phyloP scores from a whole-genome alignment of 2,113 vertebrate genomes.

The Donacobius atricapilla region DNA sequence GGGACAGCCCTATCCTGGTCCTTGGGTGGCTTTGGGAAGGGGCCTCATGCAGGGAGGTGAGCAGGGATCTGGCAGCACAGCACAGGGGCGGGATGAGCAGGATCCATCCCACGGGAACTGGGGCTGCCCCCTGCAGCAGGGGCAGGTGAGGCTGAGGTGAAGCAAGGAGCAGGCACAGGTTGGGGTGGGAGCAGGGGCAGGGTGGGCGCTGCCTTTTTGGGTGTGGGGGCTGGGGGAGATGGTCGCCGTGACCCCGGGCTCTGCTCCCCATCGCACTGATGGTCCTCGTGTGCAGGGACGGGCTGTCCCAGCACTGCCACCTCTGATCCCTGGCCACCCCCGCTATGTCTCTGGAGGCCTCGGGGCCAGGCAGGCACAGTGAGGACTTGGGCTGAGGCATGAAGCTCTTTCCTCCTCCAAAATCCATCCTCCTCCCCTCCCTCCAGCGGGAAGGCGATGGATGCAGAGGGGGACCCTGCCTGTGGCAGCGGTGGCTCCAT shows the following conservation, averaged over 20 bases:
- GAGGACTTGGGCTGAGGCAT: rapidly evolving
- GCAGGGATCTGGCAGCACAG: rapidly evolving
- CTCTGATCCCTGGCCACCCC: neutral
- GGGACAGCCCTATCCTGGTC: rapidly evolving
- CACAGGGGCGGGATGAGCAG: rapidly evolving
- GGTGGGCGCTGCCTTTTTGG: neutral
- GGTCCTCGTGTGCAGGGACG: rapidly evolving
- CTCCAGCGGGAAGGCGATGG: rapidly evolving
- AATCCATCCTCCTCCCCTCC: neutral
- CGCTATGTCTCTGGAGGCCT: rapidly evolving
- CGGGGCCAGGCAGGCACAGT: rapidly evolving
- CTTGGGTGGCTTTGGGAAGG: neutral
- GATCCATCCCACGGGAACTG: rapidly evolving
- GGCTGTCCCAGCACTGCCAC: neutral
- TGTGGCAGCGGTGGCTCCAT: rapidly evolving
- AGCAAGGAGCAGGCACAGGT: rapidly evolving
- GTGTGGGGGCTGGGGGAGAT: too few relatives aligned
- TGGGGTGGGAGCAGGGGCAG: neutral
- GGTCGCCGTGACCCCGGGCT: rapidly evolving
- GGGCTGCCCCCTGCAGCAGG: neutral
- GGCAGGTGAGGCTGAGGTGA: neutral
- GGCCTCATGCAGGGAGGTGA: neutral
- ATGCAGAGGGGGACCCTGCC: neutral
- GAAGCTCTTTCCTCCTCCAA: neutral
- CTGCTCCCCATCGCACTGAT: neutral